Percentiles rank a stretch among this genome's conserved stretches.
These are phyloP conservation scores for Teleogryllus occipitalis DNA, from an alignment of 1,140 invertebrate genomes.

Conservation along the genomic window DNA sequence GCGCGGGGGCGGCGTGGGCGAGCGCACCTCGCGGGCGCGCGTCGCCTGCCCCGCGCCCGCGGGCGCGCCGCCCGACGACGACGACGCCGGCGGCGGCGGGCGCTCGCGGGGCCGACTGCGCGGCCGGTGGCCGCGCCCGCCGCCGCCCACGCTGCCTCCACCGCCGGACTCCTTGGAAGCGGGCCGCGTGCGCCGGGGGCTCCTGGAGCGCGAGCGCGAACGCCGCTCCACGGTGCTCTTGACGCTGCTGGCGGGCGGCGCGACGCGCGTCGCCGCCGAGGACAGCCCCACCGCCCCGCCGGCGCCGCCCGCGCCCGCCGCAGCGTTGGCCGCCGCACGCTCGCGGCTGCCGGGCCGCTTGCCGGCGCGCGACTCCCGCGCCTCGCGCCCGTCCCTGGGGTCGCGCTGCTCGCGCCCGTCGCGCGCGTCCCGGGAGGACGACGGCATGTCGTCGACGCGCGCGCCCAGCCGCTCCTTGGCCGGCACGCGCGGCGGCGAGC, in stretches of 20 bases:
- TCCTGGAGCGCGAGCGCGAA: not conserved
- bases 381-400: conserved; percentile 33
- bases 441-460: conserved; percentile 61
- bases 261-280: too few species aligned
- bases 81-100: conserved; percentile 26
- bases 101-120: conserved; percentile 40
- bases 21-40: conserved; percentile 33
- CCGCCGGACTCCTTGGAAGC: too few species aligned
- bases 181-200: not conserved
- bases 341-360: too few species aligned
- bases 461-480: conserved; percentile 63
- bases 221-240: conserved; percentile 35
- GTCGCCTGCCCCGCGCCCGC: conserved; percentile 31
- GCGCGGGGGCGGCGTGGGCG: conserved; percentile 33
- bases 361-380: too few species aligned
- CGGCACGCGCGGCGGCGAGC: conserved; percentile 49
- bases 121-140: conserved; percentile 41
- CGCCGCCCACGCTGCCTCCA: conserved; percentile 31
- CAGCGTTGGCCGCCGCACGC: too few species aligned
- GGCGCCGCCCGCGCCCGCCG: too few species aligned
- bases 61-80: conserved; percentile 29
- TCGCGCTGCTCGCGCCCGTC: conserved; percentile 38
- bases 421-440: conserved; percentile 16
- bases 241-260: conserved; percentile 30
- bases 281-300: too few species aligned